Evolutionary conservation across 2,797 vertebrate species (phyloP).

Genomic region (Tauraco hartlaubi): DNA sequence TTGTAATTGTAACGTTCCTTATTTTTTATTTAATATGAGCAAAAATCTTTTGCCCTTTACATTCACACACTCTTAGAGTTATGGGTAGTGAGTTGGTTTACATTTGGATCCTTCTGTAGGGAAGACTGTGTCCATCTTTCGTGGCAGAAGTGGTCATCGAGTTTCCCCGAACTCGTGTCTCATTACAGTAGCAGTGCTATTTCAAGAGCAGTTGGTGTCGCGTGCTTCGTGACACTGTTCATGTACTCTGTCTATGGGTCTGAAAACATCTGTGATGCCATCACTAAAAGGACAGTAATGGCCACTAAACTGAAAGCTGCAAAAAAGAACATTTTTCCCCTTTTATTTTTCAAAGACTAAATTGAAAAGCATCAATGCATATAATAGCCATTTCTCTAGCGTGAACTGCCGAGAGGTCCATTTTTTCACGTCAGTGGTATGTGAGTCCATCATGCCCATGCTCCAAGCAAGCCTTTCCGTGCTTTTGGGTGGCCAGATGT

Average conservation of each 20-base stretch:
- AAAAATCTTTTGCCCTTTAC: not conserved
- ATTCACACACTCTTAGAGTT: not conserved
- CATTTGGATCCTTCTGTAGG: not conserved
- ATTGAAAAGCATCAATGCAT: not conserved
- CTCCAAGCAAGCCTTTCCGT: not conserved
- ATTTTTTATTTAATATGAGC: not conserved
- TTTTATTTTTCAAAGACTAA: conserved; percentile 3
- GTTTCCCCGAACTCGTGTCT: not conserved
- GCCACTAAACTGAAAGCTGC: not conserved
- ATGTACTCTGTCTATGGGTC: not conserved
- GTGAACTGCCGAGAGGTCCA: not conserved
- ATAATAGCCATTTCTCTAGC: not conserved
- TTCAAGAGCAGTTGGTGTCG: not conserved
- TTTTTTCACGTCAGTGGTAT: not conserved
- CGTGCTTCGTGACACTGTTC: rapidly evolving
- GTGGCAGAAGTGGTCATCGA: not conserved
- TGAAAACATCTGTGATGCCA: not conserved
- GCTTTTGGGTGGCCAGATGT: not conserved
- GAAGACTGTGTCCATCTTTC: not conserved
- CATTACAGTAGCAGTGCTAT: not conserved
- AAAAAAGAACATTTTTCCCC: not conserved
- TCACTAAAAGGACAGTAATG: not conserved
- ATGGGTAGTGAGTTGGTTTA: not conserved
- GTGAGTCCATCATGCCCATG: not conserved
- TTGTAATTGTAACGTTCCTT: not conserved